Evolutionary conservation across 2,113 vertebrate genomes (phyloP).

Genomic region (Zingel zingel): DNA sequence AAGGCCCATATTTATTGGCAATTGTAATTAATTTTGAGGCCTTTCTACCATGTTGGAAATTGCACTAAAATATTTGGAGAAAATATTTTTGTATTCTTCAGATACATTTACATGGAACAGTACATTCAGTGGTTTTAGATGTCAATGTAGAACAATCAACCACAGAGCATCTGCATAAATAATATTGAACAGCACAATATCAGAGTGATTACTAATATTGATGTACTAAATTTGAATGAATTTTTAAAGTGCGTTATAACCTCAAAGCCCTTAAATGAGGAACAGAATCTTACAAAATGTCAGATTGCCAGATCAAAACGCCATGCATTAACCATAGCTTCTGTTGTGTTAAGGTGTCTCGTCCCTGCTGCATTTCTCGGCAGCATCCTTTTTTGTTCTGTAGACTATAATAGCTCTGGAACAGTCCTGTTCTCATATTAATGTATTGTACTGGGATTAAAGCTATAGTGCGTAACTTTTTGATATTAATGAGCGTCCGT

Average conservation of each 20-base stretch:
- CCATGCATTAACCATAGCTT: not conserved
- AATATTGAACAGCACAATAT: not conserved
- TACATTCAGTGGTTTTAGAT: not conserved
- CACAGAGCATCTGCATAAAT: not conserved
- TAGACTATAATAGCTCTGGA: conserved; percentile 8
- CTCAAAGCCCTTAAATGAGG: no score
- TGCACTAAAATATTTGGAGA: not conserved
- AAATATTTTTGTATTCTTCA: not conserved
- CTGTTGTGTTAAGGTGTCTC: not conserved
- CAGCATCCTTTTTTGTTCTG: not conserved
- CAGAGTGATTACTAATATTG: not conserved
- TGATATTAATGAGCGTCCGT: no score
- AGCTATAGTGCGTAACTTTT: no score
- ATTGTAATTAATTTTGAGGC: not conserved
- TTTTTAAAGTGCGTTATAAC: not conserved
- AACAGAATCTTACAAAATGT: not conserved
- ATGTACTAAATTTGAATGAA: not conserved
- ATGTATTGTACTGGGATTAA: conserved; percentile 56
- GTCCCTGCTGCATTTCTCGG: not conserved
- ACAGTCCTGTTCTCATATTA: conserved; percentile 6
- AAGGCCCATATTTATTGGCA: not conserved
- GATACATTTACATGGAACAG: not conserved
- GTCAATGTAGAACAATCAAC: not conserved
- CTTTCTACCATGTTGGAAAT: not conserved
- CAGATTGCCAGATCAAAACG: not conserved